Evolutionary conservation across 1,140 invertebrate species (phyloP).

Genomic region (Drosophila burlai): DNA sequence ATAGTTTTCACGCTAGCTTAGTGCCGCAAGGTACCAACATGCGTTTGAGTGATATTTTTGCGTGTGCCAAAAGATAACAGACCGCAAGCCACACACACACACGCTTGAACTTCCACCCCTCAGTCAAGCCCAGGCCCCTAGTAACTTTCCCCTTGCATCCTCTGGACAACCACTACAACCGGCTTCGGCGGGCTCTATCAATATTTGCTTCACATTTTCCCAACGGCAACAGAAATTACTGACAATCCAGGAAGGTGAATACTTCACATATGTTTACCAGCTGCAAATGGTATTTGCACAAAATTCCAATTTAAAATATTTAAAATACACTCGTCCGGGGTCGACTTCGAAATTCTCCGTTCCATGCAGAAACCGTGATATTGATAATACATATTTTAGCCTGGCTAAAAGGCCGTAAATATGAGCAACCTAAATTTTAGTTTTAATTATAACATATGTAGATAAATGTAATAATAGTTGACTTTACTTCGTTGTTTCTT

Average conservation of each 20-base stretch:
- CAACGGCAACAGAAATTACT: constrained; percentile 24
- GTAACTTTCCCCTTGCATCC: background rate
- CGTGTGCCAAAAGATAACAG: constrained; percentile 41
- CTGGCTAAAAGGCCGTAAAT: background rate
- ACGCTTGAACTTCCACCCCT: background rate
- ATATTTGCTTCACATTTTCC: constrained; percentile 25
- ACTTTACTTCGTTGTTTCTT: no score
- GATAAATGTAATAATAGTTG: no score
- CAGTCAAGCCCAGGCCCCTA: background rate
- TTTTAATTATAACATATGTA: no score
- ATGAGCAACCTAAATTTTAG: no score
- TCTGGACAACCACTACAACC: background rate
- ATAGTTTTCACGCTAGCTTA: constrained; percentile 36
- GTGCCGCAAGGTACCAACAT: constrained; percentile 14
- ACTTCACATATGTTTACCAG: constrained; percentile 14
- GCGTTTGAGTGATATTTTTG: constrained; percentile 46
- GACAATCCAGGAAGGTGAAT: constrained; percentile 1
- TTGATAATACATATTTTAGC: constrained; percentile 1
- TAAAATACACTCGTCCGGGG: background rate
- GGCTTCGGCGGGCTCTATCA: constrained; percentile 5
- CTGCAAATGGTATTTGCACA: constrained; percentile 44
- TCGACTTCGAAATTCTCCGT: constrained; percentile 1
- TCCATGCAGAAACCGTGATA: background rate
- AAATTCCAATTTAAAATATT: constrained; percentile 48
- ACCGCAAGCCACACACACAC: constrained; percentile 25